Base-by-base conservation (phyloP, 2,113 vertebrate genomes). In the Semnornis frantzii region DNA sequence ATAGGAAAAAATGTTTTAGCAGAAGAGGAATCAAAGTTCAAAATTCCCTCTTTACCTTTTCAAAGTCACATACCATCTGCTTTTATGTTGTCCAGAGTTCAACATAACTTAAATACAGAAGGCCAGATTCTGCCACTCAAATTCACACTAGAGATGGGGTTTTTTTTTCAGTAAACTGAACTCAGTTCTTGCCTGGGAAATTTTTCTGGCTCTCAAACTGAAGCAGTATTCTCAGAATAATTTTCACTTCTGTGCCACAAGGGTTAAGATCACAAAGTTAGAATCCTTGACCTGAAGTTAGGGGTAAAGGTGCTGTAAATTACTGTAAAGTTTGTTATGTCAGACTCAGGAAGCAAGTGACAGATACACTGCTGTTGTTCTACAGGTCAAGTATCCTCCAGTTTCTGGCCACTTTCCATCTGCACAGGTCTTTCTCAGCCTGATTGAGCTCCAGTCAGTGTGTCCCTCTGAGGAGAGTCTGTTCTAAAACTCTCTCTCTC, bases 11-110 rank as follows among this genome's bases (percentile, higher is more conserved):
- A 55, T 5, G 8, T 80, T 92, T 68, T 31, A 70, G 68, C 37
- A 70, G 75, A 48, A 83, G 57, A 27, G 73, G 68, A 79, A 84
- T 73, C 44, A 70, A 90, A 92, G 83, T 79, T 94, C 74, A 89
- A 48, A 82, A 92, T 92, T 87, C 46, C 59, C 48, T 68, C 71
- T 82, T 64, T 46, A 69, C 82, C 54, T 85, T 79, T 78, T 82
- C 52, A 54, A 28, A 90, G 42, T 87, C 85, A 82, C 8, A 85
- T 48, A 60, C 50, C 64, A 87, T 28, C 28, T 85, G 75, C 68
- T 89, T 91, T 85, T 81, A 28, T 44, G 28, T 93, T 91, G 48
- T 58, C 24, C 44, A 66, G 82, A 77, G 23, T 94, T 91, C 57
- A 68, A 4, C 33, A 66, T 74, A 66, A 68, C 46, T 64, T 73